Conservation (phyloP, 2,797 vertebrate species). For the Platyrinchus mystaceus region DNA sequence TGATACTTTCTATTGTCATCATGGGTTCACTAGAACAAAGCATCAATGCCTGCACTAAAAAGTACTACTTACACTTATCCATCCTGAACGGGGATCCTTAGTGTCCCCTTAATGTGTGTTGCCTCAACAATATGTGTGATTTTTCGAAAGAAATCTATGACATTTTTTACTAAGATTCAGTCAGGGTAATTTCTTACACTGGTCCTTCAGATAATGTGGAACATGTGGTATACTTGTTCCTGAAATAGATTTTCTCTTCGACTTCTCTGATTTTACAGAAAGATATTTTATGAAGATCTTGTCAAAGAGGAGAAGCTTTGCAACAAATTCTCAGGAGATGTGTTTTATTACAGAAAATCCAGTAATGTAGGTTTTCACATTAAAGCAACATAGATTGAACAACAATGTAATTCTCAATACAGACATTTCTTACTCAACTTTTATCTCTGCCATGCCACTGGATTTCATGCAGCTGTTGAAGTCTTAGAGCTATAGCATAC, state of each 20-base stretch:
- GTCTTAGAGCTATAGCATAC: neutral
- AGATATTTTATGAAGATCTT: neutral
- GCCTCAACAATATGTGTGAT: neutral
- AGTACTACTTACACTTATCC: neutral
- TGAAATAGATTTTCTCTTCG: neutral
- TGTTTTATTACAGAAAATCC: neutral
- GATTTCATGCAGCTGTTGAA: neutral
- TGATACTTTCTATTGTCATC: neutral
- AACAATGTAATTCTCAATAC: neutral
- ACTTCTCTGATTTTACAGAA: constrained; percentile 1
- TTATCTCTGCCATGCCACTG: neutral
- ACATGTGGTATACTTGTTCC: neutral
- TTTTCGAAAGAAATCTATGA: neutral
- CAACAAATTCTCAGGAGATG: neutral
- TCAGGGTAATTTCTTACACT: neutral
- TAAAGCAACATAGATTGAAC: neutral
- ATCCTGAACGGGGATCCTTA: neutral
- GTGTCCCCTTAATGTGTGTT: neutral
- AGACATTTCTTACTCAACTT: neutral
- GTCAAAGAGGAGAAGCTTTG: neutral
- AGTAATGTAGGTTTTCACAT: neutral
- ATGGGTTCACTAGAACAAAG: neutral
- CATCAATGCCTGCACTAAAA: neutral
- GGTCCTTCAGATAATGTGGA: constrained; percentile 6
- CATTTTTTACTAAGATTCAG: neutral